A percentile compares a stretch with the other conserved stretches of the same genome.
Evolutionary conservation across 53 echinoderm and acorn worm species (phyloP).

Genomic region (Temnopleurus reevesii): DNA sequence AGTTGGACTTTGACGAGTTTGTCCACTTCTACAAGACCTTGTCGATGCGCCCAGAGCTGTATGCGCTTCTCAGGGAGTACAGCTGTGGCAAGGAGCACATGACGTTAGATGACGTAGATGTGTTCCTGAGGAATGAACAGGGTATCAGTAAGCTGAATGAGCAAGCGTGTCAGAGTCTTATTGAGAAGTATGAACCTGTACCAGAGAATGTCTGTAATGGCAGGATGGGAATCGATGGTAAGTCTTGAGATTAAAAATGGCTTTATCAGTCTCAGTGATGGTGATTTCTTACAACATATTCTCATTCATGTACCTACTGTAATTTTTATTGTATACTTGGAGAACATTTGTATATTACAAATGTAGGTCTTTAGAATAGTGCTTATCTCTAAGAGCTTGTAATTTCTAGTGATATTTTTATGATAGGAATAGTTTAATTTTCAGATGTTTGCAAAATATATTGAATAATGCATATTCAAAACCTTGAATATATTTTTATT

Average conservation of each 20-base stretch:
- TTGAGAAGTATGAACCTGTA: constrained; percentile 85
- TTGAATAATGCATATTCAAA: no score
- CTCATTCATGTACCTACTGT: no score
- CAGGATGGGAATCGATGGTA: constrained; percentile 94
- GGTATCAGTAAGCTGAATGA: constrained; percentile 55
- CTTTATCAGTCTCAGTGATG: background rate
- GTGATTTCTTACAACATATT: no score
- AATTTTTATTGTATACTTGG: no score
- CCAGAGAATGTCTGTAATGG: constrained; percentile 86
- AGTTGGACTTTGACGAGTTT: constrained; percentile 97
- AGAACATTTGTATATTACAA: no score
- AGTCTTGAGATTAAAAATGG: background rate
- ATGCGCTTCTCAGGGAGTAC: constrained; percentile 80
- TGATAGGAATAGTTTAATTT: no score
- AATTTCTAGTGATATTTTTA: no score
- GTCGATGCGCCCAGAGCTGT: constrained; percentile 89
- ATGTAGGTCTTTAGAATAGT: no score
- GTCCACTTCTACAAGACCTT: constrained; percentile 94
- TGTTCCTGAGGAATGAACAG: constrained; percentile 77
- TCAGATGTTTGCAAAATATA: no score
- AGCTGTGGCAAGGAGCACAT: constrained; percentile 84
- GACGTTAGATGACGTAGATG: constrained; percentile 75
- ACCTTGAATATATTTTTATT: no score
- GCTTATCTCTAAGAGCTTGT: no score
- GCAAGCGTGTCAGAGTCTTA: constrained; percentile 65